Percentiles rank a stretch among this genome's conserved stretches.
phyloP scores from a whole-genome alignment of 1,140 invertebrate species.

The Drosophila kepulauana region DNA sequence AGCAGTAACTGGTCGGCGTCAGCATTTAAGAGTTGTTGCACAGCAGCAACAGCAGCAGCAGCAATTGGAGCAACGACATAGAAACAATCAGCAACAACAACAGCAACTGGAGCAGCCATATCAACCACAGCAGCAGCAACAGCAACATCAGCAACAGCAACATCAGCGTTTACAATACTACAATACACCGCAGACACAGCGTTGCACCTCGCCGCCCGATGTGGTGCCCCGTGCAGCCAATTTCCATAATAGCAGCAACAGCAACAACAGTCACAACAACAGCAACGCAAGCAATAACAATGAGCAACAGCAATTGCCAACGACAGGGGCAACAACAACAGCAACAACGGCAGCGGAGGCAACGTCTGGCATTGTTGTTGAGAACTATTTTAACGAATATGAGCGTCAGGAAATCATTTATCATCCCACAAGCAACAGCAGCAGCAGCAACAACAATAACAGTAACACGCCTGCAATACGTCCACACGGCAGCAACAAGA shows the following conservation, averaged over 20 bases:
- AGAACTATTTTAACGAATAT: constrained; percentile 84
- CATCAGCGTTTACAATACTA: constrained; percentile 74
- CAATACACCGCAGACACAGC: constrained; percentile 57
- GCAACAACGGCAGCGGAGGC: constrained; percentile 36
- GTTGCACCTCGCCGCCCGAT: constrained; percentile 79
- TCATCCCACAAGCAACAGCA: constrained; percentile 70
- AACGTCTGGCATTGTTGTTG: constrained; percentile 75
- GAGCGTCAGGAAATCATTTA: constrained; percentile 84
- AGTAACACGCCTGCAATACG: constrained; percentile 56
- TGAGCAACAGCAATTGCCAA: constrained; percentile 34
- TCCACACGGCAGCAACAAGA: constrained; percentile 49
- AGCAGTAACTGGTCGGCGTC: constrained; percentile 60
- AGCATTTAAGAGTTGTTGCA: constrained; percentile 44
- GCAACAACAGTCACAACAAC: constrained; percentile 29
- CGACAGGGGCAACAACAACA: constrained; percentile 33
- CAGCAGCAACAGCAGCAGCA: constrained; percentile 46
- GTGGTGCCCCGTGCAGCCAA: constrained; percentile 79
- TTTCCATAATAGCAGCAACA: constrained; percentile 71
- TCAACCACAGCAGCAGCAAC: constrained; percentile 59
- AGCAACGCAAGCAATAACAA: constrained; percentile 35
- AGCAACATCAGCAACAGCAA: constrained; percentile 58
- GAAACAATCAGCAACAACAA: constrained; percentile 65
- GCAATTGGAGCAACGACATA: constrained; percentile 68
- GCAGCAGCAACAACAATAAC: constrained; percentile 49
- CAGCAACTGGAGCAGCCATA: constrained; percentile 73